Evolutionary conservation across 2,888 invertebrate species (phyloP), one percentile per base, ranked within the genome.

Genomic region (Agrilus cyanescens): DNA sequence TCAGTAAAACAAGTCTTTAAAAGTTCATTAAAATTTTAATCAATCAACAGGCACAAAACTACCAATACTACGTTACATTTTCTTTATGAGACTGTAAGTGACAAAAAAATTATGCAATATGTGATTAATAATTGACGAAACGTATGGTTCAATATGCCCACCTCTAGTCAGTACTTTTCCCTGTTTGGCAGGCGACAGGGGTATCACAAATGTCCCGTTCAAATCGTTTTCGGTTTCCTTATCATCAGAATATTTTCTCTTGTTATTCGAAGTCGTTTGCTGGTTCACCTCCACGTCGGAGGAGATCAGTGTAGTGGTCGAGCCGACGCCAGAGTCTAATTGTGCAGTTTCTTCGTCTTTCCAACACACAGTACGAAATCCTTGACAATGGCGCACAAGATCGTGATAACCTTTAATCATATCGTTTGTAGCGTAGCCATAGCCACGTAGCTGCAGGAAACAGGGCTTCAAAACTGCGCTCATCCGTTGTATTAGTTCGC

Each of bases 321-420:
- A 53, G 12, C 53, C 52, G 12, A 58, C 29, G 7, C 54, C 56
- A 3, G 53, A 53, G 46, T 56, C 57, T 14, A 40, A 40, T 25
- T 38, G 66, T 8, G 7, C 13, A 14, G 13, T n/a, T 32, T 44
- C 38, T 32, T 62, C 62, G 49, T 77, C 78, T 0, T 71, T 71
- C 77, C 79, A 82, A 10, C 73, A 71, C 12, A 82, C 76, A 20
- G 69, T 69, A 54, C 74, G 74, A 1, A 73, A 69, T 0, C 75
- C 74, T 53, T 78, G 78, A 0, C 75, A 68, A 46, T 72, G 70
- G 48, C 72, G 74, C 51, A 78, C 69, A 1, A 81, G 56, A 6
- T 75, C 72, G 18, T 76, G 60, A 49, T 80, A 82, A 46, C 78
- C 73, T 0, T 65, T 58, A 1, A 70, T 72, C 52, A 80, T 61